Base-by-base conservation (phyloP, 2,888 invertebrate genomes). In the Melanargia galathea region DNA sequence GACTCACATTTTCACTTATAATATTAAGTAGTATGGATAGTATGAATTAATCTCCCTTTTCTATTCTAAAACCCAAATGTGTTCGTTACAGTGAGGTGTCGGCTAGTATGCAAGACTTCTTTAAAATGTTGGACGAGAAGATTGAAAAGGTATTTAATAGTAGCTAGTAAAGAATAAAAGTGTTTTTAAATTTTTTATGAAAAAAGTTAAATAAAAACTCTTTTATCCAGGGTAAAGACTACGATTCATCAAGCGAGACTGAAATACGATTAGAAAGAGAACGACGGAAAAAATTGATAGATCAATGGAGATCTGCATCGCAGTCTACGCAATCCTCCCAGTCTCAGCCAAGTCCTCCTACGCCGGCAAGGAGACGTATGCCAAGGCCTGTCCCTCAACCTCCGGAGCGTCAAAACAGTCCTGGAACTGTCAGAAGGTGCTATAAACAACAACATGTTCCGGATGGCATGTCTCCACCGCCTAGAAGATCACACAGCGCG, bases 51-150 rank as follows among this genome's bases (percentile, higher is more conserved):
- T n/a, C n/a, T n/a, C n/a, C n/a, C n/a, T n/a, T n/a, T n/a, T n/a
- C n/a, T 30, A 6, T 30, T 30, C 2, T 30, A 0, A 30, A 30
- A 1, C 30, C 18, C 43, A 18, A 8, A 18, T 43, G 10, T 43
- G 2, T 18, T 78, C 77, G 71, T 94, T 94, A 57, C 93, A 97
- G 97, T 83, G 96, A 97, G 92, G 94, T 96, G 82, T 97, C 97
- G 66, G 94, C 94, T 69, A 97, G 97, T 83, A 97, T 97, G 87
- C 94, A 96, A 80, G 97, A 97, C 82, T 98, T 98, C 92, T 98
- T 98, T 92, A 96, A 94, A 84, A 96, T 97, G 96, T 92, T 97
- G 75, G 97, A 97, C 82, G 96, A 97, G 76, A 97, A 97, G 92
- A 97, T 97, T 79, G 96, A 97, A 86, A 95, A 95, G 90, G 97